phyloP scores from a whole-genome alignment of 2,888 invertebrate species.

The Plagiodera versicolora region DNA sequence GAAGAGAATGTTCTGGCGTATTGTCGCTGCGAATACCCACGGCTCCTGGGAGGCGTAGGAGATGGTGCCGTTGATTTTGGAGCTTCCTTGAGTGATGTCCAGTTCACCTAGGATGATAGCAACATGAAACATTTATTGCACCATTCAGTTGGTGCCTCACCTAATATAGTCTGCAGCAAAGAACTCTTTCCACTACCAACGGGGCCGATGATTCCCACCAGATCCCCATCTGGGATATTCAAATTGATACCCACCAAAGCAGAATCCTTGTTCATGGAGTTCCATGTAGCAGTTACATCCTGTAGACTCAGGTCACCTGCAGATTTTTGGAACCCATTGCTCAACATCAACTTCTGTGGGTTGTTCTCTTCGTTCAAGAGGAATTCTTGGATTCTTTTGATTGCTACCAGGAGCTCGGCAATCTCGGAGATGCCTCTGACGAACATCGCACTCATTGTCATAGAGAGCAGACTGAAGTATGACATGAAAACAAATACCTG shows the following conservation, averaged over 20 bases:
- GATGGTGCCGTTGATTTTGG: conserved; percentile 64
- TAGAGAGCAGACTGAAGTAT: conserved; percentile 59
- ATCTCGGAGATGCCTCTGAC: conserved; percentile 56
- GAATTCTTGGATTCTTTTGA: conserved; percentile 53
- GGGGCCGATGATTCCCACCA: conserved; percentile 61
- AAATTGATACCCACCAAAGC: conserved; percentile 47
- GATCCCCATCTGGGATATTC: conserved; percentile 43
- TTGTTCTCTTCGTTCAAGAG: conserved; percentile 48
- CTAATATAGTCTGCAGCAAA: conserved; percentile 57
- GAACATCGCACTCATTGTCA: conserved; percentile 63
- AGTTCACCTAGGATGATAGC: conserved; percentile 70
- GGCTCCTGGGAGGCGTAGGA: conserved; percentile 84
- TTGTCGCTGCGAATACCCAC: conserved; percentile 77
- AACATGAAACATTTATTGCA: too few species aligned
- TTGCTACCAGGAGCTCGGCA: conserved; percentile 55
- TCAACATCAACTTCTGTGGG: conserved; percentile 17
- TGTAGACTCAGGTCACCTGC: conserved; percentile 40
- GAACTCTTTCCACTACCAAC: conserved; percentile 69
- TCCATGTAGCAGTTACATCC: conserved; percentile 50
- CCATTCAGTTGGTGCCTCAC: too few species aligned
- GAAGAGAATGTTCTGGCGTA: conserved; percentile 84
- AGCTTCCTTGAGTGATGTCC: conserved; percentile 60
- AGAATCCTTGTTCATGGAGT: conserved; percentile 41
- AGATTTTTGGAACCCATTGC: conserved; percentile 37
- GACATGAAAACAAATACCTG: conserved; percentile 61